Evolutionary conservation across 1,140 invertebrate species (phyloP), one percentile per base, ranked within the genome.

Genomic region (Drosophila ficusphila): DNA sequence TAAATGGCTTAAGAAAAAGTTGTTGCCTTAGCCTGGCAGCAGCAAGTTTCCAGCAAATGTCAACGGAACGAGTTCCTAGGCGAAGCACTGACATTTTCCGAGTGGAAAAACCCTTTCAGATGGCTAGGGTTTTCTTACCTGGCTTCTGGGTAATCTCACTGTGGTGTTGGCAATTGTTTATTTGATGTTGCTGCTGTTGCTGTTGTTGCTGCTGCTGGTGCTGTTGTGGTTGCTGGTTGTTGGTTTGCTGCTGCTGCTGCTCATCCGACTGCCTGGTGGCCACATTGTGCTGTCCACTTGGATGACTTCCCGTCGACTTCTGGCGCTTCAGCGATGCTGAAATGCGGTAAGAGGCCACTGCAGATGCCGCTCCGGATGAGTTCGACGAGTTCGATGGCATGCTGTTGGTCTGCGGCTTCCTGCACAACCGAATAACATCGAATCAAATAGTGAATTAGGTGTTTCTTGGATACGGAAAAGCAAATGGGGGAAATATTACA

Each of bases 331-430:
- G 46, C 8, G 82, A 88, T n/a, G 82, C 41, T 36, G 77, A 51
- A 44, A 64, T 65, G 34, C 82, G 83, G 53, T 89, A 89, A 12
- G 74, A 60, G 3, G 60, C 49, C 56, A 53, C 61, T 9, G 46
- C 64, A 42, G 60, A 49, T 9, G 44, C 23, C 16, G 18, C 23
- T 9, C 54, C 25, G 7, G 60, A 62, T 27, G 60, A 60, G 51
- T 57, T 67, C 54, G 90, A 65, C 81, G 76, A 47, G 79, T 64
- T 67, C 51, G 81, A 57, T 73, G 90, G 8, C 91, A 91, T 11
- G 60, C 73, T 46, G 73, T 71, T 77, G 9, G 91, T 46, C 64
- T 82, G 82, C 1, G 82, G 83, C 34, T 88, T 88, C 77, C 82
- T 88, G 57, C 8, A 5, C n/a, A 16, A 1, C 0, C 0, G 8